phyloP scores from a whole-genome alignment of 2,888 invertebrate species.

The Melinaea marsaeus region DNA sequence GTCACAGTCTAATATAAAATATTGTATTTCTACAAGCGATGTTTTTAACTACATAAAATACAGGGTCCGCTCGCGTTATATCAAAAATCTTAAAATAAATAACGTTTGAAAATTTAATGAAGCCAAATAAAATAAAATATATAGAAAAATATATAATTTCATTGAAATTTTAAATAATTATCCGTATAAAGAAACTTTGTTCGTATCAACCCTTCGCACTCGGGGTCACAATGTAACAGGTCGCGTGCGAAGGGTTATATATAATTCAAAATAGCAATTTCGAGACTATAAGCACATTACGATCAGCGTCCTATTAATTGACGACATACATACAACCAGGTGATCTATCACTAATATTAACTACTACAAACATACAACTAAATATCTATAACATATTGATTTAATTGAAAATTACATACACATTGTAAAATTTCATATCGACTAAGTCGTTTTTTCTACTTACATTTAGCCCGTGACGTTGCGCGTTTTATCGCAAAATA shows the following conservation, averaged over 20 bases:
- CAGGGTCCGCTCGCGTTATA: constrained; percentile 8
- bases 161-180: background rate
- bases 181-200: too few relatives aligned
- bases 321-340: constrained; percentile 73
- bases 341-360: constrained; percentile 54
- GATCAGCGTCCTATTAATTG: constrained; percentile 50
- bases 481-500: constrained; percentile 21
- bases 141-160: constrained; percentile 1
- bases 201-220: too few relatives aligned
- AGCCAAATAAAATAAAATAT: constrained; percentile 4
- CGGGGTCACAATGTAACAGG: too few relatives aligned
- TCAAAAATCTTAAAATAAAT: constrained; percentile 7
- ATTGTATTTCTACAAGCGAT: constrained; percentile 14
- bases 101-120: constrained; percentile 3
- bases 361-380: constrained; percentile 17
- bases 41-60: constrained; percentile 4
- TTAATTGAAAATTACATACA: constrained; percentile 35
- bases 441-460: constrained; percentile 53
- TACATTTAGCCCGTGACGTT: constrained; percentile 9
- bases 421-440: constrained; percentile 48
- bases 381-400: constrained; percentile 24
- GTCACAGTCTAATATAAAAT: constrained; percentile 39
- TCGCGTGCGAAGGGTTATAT: background rate
- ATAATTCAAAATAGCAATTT: background rate
- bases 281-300: background rate